phyloP scores from a whole-genome alignment of 2,888 invertebrate genomes.

The Euclidia mi region DNA sequence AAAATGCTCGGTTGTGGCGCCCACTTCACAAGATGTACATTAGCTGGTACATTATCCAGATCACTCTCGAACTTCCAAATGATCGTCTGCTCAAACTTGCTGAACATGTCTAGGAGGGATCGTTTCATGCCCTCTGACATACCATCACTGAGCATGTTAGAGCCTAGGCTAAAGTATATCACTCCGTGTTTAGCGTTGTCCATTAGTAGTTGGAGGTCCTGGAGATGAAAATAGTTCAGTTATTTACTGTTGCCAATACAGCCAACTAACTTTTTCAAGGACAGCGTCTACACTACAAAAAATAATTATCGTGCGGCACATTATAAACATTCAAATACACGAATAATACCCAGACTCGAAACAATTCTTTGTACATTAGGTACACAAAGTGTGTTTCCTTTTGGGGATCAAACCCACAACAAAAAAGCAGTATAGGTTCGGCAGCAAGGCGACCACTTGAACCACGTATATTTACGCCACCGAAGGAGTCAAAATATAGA shows the following conservation, averaged over 20 bases:
- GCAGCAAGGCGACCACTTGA: too few species aligned
- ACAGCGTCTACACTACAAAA: too few species aligned
- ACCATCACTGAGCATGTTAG: conserved; percentile 62
- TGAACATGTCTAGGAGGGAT: conserved; percentile 68
- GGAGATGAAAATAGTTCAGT: conserved; percentile 12
- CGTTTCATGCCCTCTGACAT: conserved; percentile 67
- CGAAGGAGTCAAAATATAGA: too few species aligned
- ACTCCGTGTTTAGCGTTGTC: conserved; percentile 68
- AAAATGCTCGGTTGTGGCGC: conserved; percentile 76
- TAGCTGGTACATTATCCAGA: conserved; percentile 63
- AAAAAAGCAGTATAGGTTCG: too few species aligned
- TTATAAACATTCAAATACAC: too few species aligned
- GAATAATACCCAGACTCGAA: too few species aligned
- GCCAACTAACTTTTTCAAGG: too few species aligned
- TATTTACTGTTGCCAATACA: background rate
- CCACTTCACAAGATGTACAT: conserved; percentile 76
- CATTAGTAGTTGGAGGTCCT: conserved; percentile 77
- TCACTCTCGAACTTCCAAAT: conserved; percentile 80
- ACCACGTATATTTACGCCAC: too few species aligned
- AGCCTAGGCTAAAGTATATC: conserved; percentile 75
- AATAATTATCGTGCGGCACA: too few species aligned
- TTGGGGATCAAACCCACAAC: too few species aligned
- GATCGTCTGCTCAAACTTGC: conserved; percentile 70
- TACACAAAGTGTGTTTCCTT: too few species aligned
- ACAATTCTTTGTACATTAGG: too few species aligned